Conservation (phyloP, 2,113 vertebrate genomes). For the Scatophagus argus region DNA sequence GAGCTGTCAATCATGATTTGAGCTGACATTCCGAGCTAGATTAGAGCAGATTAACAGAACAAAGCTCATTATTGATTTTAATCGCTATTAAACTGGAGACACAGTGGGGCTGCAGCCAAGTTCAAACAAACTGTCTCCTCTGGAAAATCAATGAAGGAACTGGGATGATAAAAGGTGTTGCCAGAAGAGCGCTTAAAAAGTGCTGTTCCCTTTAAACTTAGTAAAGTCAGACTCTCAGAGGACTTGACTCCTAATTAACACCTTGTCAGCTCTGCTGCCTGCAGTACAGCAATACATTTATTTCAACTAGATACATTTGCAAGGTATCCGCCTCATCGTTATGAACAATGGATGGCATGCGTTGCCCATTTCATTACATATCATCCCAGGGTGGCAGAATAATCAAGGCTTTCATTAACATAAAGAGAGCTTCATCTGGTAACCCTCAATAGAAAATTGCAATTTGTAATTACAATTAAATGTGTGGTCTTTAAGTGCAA, state of each 20-base stretch:
- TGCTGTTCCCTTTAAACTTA: slow-evolving; percentile 17
- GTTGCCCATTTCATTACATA: slow-evolving; percentile 34
- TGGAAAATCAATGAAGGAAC: slow-evolving; percentile 46
- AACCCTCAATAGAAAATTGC: slow-evolving; percentile 49
- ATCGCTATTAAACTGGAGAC: slow-evolving; percentile 68
- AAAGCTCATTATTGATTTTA: slow-evolving; percentile 74
- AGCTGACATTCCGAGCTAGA: slow-evolving; percentile 44
- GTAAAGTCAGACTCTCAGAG: slow-evolving; percentile 41
- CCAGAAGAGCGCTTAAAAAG: slow-evolving; percentile 51
- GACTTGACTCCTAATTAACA: slow-evolving; percentile 71
- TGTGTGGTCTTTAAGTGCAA: slow-evolving; percentile 41
- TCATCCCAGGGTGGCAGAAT: slow-evolving; percentile 34
- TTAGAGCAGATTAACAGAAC: slow-evolving; percentile 68
- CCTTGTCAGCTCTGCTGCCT: slow-evolving; percentile 46
- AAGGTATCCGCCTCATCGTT: slow-evolving; percentile 35
- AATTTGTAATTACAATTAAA: slow-evolving; percentile 70
- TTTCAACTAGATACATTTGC: slow-evolving; percentile 24
- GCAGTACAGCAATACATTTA: slow-evolving; percentile 32
- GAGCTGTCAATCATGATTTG: slow-evolving; percentile 50
- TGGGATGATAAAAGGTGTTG: slow-evolving; percentile 41
- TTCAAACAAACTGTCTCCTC: slow-evolving; percentile 56
- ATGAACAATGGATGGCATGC: slow-evolving; percentile 22
- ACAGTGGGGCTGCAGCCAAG: slow-evolving; percentile 25
- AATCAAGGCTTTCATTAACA: slow-evolving; percentile 67
- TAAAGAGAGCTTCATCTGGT: slow-evolving; percentile 52